These are phyloP conservation scores for Saccostrea cuccullata DNA, from an alignment of 1,140 invertebrate genomes.

Conservation along the genomic window DNA sequence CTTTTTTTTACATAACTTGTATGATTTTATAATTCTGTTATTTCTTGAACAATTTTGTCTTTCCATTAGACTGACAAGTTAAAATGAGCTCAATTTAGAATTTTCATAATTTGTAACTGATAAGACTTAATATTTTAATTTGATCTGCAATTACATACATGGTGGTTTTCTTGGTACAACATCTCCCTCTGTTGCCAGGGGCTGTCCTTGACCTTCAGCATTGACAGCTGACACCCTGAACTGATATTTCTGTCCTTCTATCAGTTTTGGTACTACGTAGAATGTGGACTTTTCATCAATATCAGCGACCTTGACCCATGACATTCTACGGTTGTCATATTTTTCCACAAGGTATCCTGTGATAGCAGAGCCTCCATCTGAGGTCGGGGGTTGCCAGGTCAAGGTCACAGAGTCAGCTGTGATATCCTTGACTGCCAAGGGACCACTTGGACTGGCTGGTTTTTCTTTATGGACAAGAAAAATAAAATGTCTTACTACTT, in stretches of 20 bases:
- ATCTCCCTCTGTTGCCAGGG: conserved; percentile 81
- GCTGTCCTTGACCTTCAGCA: conserved; percentile 93
- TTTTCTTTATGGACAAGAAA: conserved; percentile 77
- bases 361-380: conserved; percentile 97
- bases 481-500: neutral
- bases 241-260: conserved; percentile 96
- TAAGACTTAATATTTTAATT: no score
- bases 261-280: conserved; percentile 93
- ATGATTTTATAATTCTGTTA: no score
- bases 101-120: no score
- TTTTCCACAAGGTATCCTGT: conserved; percentile 96
- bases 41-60: no score
- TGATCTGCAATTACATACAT: conserved; percentile 76
- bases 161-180: conserved; percentile 80
- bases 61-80: no score
- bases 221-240: conserved; percentile 97
- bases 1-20: no score
- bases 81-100: no score
- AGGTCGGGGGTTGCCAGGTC: conserved; percentile 97
- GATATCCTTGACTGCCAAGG: conserved; percentile 91
- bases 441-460: conserved; percentile 80
- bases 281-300: conserved; percentile 83
- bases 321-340: conserved; percentile 85
- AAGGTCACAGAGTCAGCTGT: conserved; percentile 93
- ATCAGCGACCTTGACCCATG: conserved; percentile 73